Evolutionary conservation across 2,888 invertebrate species (phyloP).

Genomic region (Eupeodes luniger): DNA sequence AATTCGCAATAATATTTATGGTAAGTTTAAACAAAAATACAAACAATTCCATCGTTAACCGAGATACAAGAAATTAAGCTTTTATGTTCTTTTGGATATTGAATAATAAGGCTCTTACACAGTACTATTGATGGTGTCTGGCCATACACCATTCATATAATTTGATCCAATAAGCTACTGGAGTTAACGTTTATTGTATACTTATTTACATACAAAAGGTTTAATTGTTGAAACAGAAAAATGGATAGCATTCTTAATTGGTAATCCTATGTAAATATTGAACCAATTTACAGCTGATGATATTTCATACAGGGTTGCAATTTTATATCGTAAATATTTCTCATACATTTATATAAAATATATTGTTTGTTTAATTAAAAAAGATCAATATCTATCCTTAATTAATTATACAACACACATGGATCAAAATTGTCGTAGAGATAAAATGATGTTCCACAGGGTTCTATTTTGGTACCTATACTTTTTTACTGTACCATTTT

Average conservation of each 20-base stretch:
- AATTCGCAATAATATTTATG: not conserved
- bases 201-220: not conserved
- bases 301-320: not conserved
- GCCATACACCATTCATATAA: too few species aligned
- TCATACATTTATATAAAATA: not conserved
- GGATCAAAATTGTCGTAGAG: too few species aligned
- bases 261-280: not conserved
- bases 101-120: not conserved
- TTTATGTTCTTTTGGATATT: not conserved
- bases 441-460: too few species aligned
- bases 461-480: too few species aligned
- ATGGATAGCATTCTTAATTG: not conserved
- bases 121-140: too few species aligned
- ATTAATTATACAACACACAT: too few species aligned
- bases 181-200: not conserved
- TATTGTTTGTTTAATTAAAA: not conserved
- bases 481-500: too few species aligned
- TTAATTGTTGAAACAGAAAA: not conserved
- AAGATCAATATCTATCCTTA: too few species aligned
- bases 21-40: not conserved
- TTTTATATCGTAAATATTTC: not conserved
- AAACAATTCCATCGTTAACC: not conserved
- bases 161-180: not conserved
- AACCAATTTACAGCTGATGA: not conserved
- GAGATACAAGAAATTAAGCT: constrained; percentile 12